Evolutionary conservation across 2,888 invertebrate genomes (phyloP).

Genomic region (Hypolimnas misippus): DNA sequence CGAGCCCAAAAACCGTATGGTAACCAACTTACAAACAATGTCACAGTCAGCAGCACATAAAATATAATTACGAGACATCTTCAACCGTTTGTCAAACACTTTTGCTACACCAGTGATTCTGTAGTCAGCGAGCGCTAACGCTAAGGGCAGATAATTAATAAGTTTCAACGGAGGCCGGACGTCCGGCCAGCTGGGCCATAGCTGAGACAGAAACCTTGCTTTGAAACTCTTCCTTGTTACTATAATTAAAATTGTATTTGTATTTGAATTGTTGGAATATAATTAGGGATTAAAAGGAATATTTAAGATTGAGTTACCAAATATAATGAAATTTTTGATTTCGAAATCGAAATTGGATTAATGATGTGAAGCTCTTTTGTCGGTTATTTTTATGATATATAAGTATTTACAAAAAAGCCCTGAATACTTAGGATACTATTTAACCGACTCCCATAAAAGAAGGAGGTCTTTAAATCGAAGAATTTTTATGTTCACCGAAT

Average conservation of each 20-base stretch:
- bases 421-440: no score
- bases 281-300: not conserved
- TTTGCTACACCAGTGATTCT: conserved; percentile 9
- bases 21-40: not conserved
- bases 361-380: no score
- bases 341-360: no score
- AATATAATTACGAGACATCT: not conserved
- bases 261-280: not conserved
- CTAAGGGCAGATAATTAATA: conserved; percentile 67
- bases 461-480: no score
- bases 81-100: not conserved
- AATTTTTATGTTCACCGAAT: no score
- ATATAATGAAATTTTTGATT: no score
- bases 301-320: not conserved
- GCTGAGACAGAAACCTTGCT: conserved; percentile 5
- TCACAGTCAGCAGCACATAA: not conserved
- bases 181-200: conserved; percentile 51
- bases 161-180: conserved; percentile 66
- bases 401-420: no score
- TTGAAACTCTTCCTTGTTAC: conserved; percentile 1
- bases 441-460: no score
- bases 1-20: not conserved
- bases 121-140: conserved; percentile 10
- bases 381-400: no score
- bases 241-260: not conserved